Base-by-base conservation (phyloP, 2,113 vertebrate species). In the Andinoacara biseriatus region DNA sequence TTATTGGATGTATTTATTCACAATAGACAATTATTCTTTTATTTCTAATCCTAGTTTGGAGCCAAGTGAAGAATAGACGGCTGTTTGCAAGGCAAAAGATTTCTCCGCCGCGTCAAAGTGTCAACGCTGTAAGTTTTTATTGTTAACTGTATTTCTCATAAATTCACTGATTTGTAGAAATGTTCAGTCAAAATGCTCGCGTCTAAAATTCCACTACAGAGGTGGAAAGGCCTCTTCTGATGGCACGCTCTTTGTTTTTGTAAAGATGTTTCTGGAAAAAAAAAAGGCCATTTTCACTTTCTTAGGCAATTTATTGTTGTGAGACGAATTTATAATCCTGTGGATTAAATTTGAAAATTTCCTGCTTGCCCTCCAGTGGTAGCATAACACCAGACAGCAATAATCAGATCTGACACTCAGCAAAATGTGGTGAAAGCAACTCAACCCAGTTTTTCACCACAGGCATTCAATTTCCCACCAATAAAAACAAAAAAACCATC, bases 41-140 rank as follows among this genome's bases (percentile, higher is more conserved):
- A 24, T 85, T 76, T 86, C 9, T 75, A 40, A 62, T 81, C 76
- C 60, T 65, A 93, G 90, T 65, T 54, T 80, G 58, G 90, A 90
- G 58, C 74, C 93, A 91, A 79, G 83, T 22, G 2, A 95, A 90
- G 80, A 58, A 76, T 54, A 94, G 74, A n/a, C 76, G 89, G 14
- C 84, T 96, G 18, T 96, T 96, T 87, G 91, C 93, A 33, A 94
- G 94, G 74, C 90, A 81, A 56, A 94, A 91, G 85, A 80, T 79
- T 78, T 59, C 86, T 57, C 22, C 82, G 17, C 83, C 86, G 15
- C 86, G 88, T 24, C 87, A 88, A 72, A 78, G 56, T 54, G 84
- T 57, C 6, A 26, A 7, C 26, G 14, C 29, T 31, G 95, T 95
- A 90, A 85, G 94, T 86, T 56, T 83, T 72, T 33, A 18, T 35